Percentiles rank a stretch among this genome's conserved stretches.
Evolutionary conservation across 2,888 invertebrate species (phyloP).

Genomic region (Trissoscelio sp.): DNA sequence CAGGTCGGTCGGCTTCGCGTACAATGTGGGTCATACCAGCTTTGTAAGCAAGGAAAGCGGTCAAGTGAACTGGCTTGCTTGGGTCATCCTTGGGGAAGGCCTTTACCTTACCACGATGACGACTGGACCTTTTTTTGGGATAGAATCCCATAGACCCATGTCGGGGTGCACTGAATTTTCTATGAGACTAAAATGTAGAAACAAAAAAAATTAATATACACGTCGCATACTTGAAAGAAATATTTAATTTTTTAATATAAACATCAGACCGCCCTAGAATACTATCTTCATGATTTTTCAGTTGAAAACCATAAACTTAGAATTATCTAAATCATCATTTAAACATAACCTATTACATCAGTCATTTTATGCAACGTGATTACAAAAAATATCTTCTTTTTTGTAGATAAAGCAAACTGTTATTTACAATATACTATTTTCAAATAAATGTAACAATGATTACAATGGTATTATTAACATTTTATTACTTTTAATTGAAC

Average conservation of each 20-base stretch:
- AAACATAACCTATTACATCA: constrained; percentile 5
- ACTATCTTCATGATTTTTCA: constrained; percentile 87
- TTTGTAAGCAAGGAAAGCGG: constrained; percentile 99
- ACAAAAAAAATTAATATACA: background rate
- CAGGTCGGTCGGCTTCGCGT: constrained; percentile 98
- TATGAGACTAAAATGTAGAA: constrained; percentile 92
- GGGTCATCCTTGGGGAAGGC: constrained; percentile 99
- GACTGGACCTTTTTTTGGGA: constrained; percentile 98
- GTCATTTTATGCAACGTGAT: too few relatives aligned
- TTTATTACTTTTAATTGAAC: too few relatives aligned
- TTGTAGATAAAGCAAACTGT: too few relatives aligned
- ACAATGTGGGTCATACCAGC: constrained; percentile 99
- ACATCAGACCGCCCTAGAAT: constrained; percentile 91
- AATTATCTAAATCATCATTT: constrained; percentile 87
- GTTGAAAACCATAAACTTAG: constrained; percentile 88
- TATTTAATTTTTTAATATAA: background rate
- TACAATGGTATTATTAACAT: too few relatives aligned
- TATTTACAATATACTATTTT: too few relatives aligned
- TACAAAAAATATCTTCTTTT: too few relatives aligned
- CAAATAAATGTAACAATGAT: too few relatives aligned
- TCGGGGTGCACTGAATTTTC: constrained; percentile 99
- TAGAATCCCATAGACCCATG: constrained; percentile 99
- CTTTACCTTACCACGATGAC: constrained; percentile 99
- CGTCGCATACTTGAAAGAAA: too few relatives aligned
- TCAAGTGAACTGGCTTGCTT: constrained; percentile 97